Evolutionary conservation across 2,797 vertebrate species (phyloP), one percentile per base, ranked within the genome.

Genomic region (Molossus molossus): DNA sequence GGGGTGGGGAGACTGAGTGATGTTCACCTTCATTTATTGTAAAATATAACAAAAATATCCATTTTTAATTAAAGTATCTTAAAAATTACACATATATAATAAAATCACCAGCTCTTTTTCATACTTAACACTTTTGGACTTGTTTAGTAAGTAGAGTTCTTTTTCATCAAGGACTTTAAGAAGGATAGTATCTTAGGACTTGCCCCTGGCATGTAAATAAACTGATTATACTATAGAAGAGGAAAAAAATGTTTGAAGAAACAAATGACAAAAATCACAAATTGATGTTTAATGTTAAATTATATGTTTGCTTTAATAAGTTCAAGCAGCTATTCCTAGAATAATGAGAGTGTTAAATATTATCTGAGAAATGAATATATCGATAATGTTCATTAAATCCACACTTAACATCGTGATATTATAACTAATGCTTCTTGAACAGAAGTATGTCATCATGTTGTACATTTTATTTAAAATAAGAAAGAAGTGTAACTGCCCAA

Each of bases 341-440:
- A 80, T 93, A 87, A 79, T 62, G 62, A 84, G 6, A 62, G 18
- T 83, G 48, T 91, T 93, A 88, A 86, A 79, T 92, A 87, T 82
- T 81, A 88, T 27, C 82, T 86, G 20, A 17, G 33, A 72, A 89
- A 89, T 93, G 69, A 84, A 17, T 73, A 25, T 90, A 84, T 87
- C 10, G 4, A 6, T 81, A 70, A 40, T 40, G 20, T 76, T 93
- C 45, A 69, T 72, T 75, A 73, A 57, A 7, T 40, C 77, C 29
- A 84, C 85, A 57, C 14, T 94, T 64, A 67, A 60, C 29, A 15
- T 60, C 27, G 6, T 45, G 55, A 12, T 73, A 29, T 23, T 64
- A 6, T 64, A 89, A 83, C 29, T 23, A 81, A 50, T 87, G 50
- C 90, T 83, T 80, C 53, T 89, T 55, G 13, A 62, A 23, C 37